These are phyloP conservation scores for Acrobasis repandana DNA, from an alignment of 2,888 invertebrate genomes.

Conservation along the genomic window DNA sequence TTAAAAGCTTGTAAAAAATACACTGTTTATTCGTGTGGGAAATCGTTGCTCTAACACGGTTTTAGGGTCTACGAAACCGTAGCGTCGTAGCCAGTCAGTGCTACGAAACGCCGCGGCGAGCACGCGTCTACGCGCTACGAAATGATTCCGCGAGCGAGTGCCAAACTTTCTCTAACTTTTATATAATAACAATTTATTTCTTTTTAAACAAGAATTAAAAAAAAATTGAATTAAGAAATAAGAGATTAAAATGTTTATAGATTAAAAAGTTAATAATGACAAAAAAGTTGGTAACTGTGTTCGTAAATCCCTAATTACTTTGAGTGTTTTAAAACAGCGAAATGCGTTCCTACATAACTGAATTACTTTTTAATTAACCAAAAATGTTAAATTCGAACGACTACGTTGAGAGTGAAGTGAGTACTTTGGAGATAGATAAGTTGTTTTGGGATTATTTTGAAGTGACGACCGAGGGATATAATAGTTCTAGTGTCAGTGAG, in stretches of 20 bases:
- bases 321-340: constrained; percentile 2
- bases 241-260: constrained; percentile 3
- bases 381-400: constrained; percentile 39
- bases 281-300: background rate
- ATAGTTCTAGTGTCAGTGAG: constrained; percentile 35
- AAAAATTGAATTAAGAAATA: no score
- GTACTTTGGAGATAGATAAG: constrained; percentile 48
- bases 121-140: constrained; percentile 27
- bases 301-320: constrained; percentile 12
- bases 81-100: constrained; percentile 33
- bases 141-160: background rate
- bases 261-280: background rate
- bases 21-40: no score
- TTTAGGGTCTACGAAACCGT: constrained; percentile 9
- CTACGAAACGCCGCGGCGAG: constrained; percentile 35
- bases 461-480: constrained; percentile 33
- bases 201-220: no score
- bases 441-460: constrained; percentile 72
- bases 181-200: background rate
- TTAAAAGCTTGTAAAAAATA: no score
- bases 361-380: constrained; percentile 19
- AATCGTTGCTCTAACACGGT: no score
- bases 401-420: constrained; percentile 33
- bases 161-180: constrained; percentile 1
- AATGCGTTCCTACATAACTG: background rate